Base-by-base conservation (phyloP, 2,888 invertebrate species). In the Boloria euphrosyne region DNA sequence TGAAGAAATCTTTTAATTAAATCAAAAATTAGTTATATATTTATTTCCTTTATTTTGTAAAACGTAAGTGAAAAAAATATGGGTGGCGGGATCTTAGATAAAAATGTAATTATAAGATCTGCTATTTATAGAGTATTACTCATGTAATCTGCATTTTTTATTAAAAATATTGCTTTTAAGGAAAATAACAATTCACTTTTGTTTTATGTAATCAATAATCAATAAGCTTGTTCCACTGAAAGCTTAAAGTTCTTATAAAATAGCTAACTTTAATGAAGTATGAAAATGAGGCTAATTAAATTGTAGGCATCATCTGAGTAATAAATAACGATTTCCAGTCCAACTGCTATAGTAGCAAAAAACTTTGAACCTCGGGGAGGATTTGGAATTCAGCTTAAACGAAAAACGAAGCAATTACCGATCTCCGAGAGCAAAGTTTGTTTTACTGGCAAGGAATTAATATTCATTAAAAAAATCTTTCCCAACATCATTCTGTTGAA, bases 391-490 rank as follows among this genome's bases (percentile, higher is more conserved):
- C 74, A 78, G 74, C 80, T 76, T 75, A 77, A 85, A 82, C 82
- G 83, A 80, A 85, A 87, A 87, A 84, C 82, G 83, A 82, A 84
- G 85, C 86, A 87, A 88, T 90, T 89, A 87, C 86, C 82, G 82
- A 87, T 87, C 84, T 79, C 82, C 82, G 79, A 84, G 80, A 84
- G 79, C 80, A 87, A 90, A 90, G 85, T 91, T 91, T 91, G 87
- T 89, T 88, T 86, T 85, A 86, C 86, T 87, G 82, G 81, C 80
- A 82, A 81, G 81, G 86, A 88, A 90, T 91, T 91, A 91, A 91
- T 91, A 90, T 91, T 90, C 92, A 91, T 91, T 90, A 90, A 90
- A 90, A 70, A 90, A 89, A 89, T 89, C 86, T 87, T 85, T 84
- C 84, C 80, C 84, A 82, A 78, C 84, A 84, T 87, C 86, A 86